Evolutionary conservation across 1,140 invertebrate species (phyloP), one percentile per base, ranked within the genome.

Genomic region (Pseudomyrmex pallidus): DNA sequence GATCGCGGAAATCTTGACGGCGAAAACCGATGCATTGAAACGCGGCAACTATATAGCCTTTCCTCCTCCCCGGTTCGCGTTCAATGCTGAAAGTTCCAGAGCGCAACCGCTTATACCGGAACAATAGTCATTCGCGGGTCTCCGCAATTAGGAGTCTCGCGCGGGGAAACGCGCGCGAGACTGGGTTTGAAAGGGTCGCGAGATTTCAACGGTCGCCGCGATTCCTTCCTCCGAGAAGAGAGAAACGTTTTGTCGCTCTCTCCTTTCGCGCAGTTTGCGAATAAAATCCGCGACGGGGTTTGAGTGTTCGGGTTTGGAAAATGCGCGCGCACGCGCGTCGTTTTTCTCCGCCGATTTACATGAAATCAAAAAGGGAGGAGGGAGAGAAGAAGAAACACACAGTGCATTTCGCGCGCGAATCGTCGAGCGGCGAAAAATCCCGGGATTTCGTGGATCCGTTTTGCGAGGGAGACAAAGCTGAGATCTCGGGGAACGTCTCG

Each of bases 11-110:
- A 56, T 52, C 50, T 62, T 77, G 74, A 78, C 74, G 63, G 35
- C 20, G 74, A 78, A 35, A 78, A 78, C 52, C 76, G 76, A 80
- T 80, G 66, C 66, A 72, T 80, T 59, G 76, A 80, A 59, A 80
- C 35, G 76, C 66, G 17, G 66, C 44, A 35, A 70, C 76, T 35
- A 35, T 4, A n/a, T 8, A n/a, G 25, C 7, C 12, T 7, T 22
- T n/a, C 12, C 12, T 44, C 22, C 2, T 25, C 2, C 0, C 12
- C 25, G 35, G 35, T 17, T 44, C 67, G 4, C 56, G 66, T 80
- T 80, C 72, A 80, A 80, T 80, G 76, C 76, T 50, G 66, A 72
- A 80, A 80, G 76, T 80, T 80, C 46, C 50, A 35, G 35, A 35
- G 66, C 76, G 44, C 46, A 35, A 35, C 76, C 76, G 59, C 54